Base-by-base conservation (phyloP, 2,797 vertebrate species). In the Squalus acanthias region DNA sequence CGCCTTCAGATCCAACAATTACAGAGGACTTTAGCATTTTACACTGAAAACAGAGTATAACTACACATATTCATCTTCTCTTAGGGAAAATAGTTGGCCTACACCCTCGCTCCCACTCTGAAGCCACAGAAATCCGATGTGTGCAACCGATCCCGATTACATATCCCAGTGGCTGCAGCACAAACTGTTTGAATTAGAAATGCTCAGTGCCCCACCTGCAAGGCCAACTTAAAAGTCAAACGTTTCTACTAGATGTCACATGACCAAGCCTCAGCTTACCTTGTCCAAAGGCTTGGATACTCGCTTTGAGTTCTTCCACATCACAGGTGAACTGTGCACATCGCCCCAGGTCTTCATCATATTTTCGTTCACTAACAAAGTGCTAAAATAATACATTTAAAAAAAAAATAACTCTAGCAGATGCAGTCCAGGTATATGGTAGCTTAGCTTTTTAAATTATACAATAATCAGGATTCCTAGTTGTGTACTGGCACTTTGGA, bases 361-460 rank as follows among this genome's bases (percentile, higher is more conserved):
- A 99, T 97, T 99, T 99, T 50, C 99, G 98, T 97, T 99, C 99
- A 20, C 99, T 99, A 96, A 99, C 99, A 97, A 99, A 99, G 98
- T 99, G 99, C 99, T 99, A 96, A 60, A 95, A 74, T 63, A 91
- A 82, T 93, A 93, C 91, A 93, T 93, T 93, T 69, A 67, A 93
- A 93, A 93, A 69, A 67, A 57, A 57, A 57, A 85, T 85, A 85
- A 93, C 65, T 93, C 91, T 93, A 46, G 91, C 91, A 93, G 91
- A 46, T 69, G 65, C 46, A 93, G 65, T 93, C 91, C 91, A 93
- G 65, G 91, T 39, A 93, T 67, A 67, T 93, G 91, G 91, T 69
- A 93, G 63, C n/a, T 93, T 93, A 93, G 91, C 65, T 93, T 93
- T 93, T 93, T 93, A 24, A 93, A 93, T 93, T 69, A 93, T 46